phyloP scores from a whole-genome alignment of 2,888 invertebrate species.

The Brenthis ino region DNA sequence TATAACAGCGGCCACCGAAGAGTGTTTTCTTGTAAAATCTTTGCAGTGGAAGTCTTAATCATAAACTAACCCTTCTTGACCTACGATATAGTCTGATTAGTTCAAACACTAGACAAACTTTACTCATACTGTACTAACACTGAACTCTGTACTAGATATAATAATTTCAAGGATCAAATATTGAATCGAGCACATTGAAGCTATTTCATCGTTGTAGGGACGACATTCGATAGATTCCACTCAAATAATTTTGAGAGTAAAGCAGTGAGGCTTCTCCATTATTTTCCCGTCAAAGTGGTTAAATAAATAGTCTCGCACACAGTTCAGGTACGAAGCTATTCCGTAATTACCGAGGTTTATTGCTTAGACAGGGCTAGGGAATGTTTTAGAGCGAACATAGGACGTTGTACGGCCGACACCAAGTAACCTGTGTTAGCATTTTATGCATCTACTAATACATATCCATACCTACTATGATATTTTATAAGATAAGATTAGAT shows the following conservation, averaged over 20 bases:
- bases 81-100: slow-evolving; percentile 10
- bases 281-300: slow-evolving; percentile 81
- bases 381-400: slow-evolving; percentile 60
- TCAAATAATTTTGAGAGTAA: slow-evolving; percentile 57
- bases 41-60: neutral
- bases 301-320: slow-evolving; percentile 75
- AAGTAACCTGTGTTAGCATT: slow-evolving; percentile 54
- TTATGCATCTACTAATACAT: slow-evolving; percentile 40
- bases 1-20: too few relatives aligned
- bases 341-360: slow-evolving; percentile 77
- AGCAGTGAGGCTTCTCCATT: slow-evolving; percentile 61
- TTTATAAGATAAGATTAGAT: neutral
- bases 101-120: slow-evolving; percentile 8
- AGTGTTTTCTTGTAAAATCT: neutral
- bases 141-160: slow-evolving; percentile 16
- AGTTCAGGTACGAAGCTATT: slow-evolving; percentile 71
- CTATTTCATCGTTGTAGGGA: slow-evolving; percentile 57
- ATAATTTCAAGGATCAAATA: slow-evolving; percentile 46
- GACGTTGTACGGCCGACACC: slow-evolving; percentile 46
- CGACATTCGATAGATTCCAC: slow-evolving; percentile 58
- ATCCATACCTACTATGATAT: slow-evolving; percentile 1
- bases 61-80: slow-evolving; percentile 9
- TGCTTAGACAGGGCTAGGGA: slow-evolving; percentile 66
- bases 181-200: slow-evolving; percentile 55
- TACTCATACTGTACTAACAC: slow-evolving; percentile 6